A percentile compares a stretch with the other conserved stretches of the same genome.
phyloP scores from a whole-genome alignment of 2,113 vertebrate species.

The Nyctereutes procyonoides region DNA sequence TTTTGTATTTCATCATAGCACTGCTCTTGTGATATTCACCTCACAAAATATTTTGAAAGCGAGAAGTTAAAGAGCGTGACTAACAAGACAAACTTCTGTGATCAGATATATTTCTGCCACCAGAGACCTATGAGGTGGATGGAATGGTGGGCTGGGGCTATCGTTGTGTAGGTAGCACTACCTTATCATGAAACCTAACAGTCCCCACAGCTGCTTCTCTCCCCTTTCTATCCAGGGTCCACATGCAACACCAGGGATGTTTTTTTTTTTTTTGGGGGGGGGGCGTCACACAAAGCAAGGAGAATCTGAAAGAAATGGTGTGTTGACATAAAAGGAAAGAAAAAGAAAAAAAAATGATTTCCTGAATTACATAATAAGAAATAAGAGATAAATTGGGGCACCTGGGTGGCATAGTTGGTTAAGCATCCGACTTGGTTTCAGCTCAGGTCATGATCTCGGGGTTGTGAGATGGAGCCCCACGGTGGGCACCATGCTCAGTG shows the following conservation, averaged over 20 bases:
- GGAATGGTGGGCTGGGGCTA: no score
- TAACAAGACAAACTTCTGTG: not conserved
- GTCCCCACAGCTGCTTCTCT: not conserved
- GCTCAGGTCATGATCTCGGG: not conserved
- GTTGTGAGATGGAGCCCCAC: not conserved
- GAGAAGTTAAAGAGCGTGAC: not conserved
- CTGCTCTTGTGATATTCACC: not conserved
- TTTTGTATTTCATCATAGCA: not conserved
- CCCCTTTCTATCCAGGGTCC: not conserved
- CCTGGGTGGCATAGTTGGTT: not conserved
- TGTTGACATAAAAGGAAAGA: not conserved
- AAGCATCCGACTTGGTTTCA: not conserved
- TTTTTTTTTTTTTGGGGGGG: not conserved
- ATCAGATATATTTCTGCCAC: not conserved
- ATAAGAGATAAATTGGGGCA: not conserved
- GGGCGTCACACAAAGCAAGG: not conserved
- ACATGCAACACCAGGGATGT: fast-evolving
- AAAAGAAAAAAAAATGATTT: not conserved
- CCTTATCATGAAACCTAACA: no score
- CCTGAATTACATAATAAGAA: not conserved
- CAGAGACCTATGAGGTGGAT: not conserved
- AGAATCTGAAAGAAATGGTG: not conserved
- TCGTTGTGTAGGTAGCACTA: fast-evolving
- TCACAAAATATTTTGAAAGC: not conserved
- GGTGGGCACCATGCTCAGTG: not conserved